phyloP scores from a whole-genome alignment of 30 jellyfish, hydroid and myxozoan species.

The Aurelia aurita region DNA sequence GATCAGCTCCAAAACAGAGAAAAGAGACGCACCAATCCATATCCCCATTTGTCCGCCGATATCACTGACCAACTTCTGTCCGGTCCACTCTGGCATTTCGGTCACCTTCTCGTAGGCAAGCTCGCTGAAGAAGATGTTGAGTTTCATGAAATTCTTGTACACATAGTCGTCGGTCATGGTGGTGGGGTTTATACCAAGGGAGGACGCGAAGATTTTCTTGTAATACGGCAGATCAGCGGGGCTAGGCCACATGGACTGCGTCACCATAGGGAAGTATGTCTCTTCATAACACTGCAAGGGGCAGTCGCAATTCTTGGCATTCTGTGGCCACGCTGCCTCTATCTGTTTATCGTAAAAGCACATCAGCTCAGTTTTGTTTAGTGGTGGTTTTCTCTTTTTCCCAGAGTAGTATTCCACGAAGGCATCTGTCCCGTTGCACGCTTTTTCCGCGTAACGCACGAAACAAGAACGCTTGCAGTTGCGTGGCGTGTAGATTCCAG shows the following conservation, averaged over 20 bases:
- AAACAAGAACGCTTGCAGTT: slow-evolving; percentile 71
- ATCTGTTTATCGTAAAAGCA: slow-evolving; percentile 63
- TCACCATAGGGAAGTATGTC: slow-evolving; percentile 39
- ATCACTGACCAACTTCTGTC: slow-evolving; percentile 64
- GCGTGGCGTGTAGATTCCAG: slow-evolving; percentile 68
- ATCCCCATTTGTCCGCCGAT: slow-evolving; percentile 79
- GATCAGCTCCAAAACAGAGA: slow-evolving; percentile 64
- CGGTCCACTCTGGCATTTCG: slow-evolving; percentile 72
- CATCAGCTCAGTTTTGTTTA: slow-evolving; percentile 43
- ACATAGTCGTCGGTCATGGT: slow-evolving; percentile 64
- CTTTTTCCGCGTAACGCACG: slow-evolving; percentile 52
- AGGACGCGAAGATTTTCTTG: slow-evolving; percentile 62
- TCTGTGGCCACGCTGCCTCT: slow-evolving; percentile 74
- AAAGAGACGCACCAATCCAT: slow-evolving; percentile 72
- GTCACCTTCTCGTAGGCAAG: slow-evolving; percentile 54
- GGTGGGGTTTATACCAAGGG: slow-evolving; percentile 58
- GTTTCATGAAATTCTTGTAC: slow-evolving; percentile 46
- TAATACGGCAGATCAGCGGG: slow-evolving; percentile 59
- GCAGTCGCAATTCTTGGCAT: slow-evolving; percentile 60
- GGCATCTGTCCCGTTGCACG: slow-evolving; percentile 69
- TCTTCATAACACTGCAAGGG: slow-evolving; percentile 61
- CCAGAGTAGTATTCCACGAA: slow-evolving; percentile 69
- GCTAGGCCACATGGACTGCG: slow-evolving; percentile 64
- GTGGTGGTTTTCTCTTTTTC: slow-evolving; percentile 58
- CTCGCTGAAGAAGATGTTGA: slow-evolving; percentile 65